Evolutionary conservation across 2,888 invertebrate genomes (phyloP).

Genomic region (Holacanthella duospinosa): DNA sequence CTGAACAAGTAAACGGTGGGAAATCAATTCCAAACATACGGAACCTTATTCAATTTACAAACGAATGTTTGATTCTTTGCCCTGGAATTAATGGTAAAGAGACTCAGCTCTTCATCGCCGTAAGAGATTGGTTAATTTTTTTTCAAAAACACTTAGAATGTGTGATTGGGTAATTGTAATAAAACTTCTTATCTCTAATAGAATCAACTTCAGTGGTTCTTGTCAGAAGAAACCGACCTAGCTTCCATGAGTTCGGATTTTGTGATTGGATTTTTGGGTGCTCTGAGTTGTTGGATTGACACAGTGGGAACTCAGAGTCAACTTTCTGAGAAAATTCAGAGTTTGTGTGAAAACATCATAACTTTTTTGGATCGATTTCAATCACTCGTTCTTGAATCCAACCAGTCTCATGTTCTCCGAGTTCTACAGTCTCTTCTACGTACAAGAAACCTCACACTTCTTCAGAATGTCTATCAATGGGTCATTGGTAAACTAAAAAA

Average conservation of each 20-base stretch:
- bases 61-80: neutral
- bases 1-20: neutral
- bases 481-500: constrained; percentile 17
- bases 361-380: constrained; percentile 19
- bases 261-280: neutral
- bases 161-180: neutral
- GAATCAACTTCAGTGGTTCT: neutral
- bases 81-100: neutral
- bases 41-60: neutral
- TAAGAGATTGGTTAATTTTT: neutral
- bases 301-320: constrained; percentile 19
- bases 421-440: constrained; percentile 22
- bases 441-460: constrained; percentile 25
- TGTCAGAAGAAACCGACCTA: neutral
- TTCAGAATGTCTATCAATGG: constrained; percentile 32
- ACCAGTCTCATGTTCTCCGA: constrained; percentile 6
- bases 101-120: neutral
- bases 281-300: constrained; percentile 24
- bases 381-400: neutral
- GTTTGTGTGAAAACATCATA: constrained; percentile 19
- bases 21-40: no score
- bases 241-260: neutral
- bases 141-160: no score
- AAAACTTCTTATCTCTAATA: neutral
- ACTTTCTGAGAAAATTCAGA: constrained; percentile 18